These are phyloP conservation scores for Zeuzera pyrina DNA, from an alignment of 2,888 invertebrate species.

Conservation along the genomic window DNA sequence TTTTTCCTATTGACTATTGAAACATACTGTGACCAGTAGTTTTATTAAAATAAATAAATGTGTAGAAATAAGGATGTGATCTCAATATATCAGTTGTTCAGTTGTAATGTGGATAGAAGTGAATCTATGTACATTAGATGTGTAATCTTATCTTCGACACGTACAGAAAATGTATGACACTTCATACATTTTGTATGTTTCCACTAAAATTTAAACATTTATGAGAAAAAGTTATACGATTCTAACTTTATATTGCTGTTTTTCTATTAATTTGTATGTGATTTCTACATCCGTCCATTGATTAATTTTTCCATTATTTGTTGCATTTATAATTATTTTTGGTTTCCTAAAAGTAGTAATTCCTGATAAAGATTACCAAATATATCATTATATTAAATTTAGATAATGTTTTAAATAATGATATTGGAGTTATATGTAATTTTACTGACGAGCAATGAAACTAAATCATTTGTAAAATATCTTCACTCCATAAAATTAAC, in stretches of 20 bases:
- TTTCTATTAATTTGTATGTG: conserved; percentile 13
- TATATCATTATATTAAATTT: no score
- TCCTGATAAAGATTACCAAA: no score
- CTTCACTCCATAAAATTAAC: no score
- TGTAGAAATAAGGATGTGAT: conserved; percentile 39
- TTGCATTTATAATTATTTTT: conserved; percentile 6
- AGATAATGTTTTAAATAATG: no score
- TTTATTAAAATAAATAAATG: no score
- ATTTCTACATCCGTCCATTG: conserved; percentile 24
- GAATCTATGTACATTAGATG: background rate
- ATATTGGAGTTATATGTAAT: no score
- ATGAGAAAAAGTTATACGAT: background rate
- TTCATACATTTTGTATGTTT: background rate
- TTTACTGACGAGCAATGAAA: no score
- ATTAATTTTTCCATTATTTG: conserved; percentile 11
- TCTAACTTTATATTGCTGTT: conserved; percentile 1
- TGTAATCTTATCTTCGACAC: background rate
- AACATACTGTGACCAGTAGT: conserved; percentile 7
- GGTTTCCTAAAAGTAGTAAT: background rate
- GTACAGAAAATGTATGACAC: no score
- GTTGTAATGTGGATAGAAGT: background rate
- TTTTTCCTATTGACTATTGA: conserved; percentile 3
- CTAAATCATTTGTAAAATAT: no score
- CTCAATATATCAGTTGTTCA: conserved; percentile 38
- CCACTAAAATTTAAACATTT: background rate